phyloP scores from a whole-genome alignment of 2,113 vertebrate genomes.

The Laticauda laticaudata region DNA sequence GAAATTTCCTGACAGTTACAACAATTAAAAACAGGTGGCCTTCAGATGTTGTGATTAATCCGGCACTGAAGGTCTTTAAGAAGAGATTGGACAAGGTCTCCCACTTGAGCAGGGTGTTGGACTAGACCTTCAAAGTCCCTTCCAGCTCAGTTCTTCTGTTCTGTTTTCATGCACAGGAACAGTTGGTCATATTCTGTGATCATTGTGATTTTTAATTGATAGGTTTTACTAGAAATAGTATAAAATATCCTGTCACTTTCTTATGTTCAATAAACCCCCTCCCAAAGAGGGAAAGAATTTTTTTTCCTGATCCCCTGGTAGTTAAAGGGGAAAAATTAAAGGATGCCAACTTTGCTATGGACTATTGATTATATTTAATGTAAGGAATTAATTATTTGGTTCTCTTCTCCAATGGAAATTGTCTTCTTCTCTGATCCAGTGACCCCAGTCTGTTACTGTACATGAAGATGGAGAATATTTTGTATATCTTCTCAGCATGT shows the following conservation, averaged over 20 bases:
- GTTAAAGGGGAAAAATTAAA: neutral
- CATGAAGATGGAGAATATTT: neutral
- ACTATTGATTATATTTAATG: neutral
- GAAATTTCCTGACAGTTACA: no score
- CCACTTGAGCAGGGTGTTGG: neutral
- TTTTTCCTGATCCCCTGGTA: neutral
- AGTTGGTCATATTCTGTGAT: slow-evolving; percentile 6
- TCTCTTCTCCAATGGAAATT: neutral
- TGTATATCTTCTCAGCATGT: neutral
- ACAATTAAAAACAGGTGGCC: no score
- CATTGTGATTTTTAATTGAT: neutral
- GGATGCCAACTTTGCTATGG: neutral
- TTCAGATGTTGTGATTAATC: neutral
- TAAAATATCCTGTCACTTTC: neutral
- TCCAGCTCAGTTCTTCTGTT: no score
- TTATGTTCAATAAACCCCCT: neutral
- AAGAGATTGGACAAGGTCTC: neutral
- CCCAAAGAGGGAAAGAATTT: neutral
- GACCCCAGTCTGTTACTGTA: neutral
- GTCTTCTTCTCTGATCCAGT: neutral
- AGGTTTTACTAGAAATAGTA: neutral
- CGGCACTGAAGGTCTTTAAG: neutral
- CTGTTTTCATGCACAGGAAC: no score
- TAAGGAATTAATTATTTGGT: neutral
- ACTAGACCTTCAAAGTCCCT: neutral